Evolutionary conservation across 2,888 invertebrate species (phyloP).

Genomic region (Andricus quercusramuli): DNA sequence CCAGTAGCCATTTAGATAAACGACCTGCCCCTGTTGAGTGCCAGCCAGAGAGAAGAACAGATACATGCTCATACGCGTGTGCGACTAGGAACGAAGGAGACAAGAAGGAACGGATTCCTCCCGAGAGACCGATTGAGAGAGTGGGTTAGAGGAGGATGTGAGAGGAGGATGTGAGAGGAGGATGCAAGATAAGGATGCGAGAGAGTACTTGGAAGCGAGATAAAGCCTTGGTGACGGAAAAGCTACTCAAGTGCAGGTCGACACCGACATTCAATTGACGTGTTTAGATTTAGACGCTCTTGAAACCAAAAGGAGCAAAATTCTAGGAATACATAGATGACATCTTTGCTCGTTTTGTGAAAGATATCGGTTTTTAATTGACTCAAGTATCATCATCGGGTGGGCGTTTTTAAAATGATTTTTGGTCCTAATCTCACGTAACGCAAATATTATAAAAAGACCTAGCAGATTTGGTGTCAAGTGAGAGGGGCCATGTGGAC

Average conservation of each 20-base stretch:
- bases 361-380: too few relatives aligned
- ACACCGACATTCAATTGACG: slow-evolving; percentile 8
- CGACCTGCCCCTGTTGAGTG: slow-evolving; percentile 74
- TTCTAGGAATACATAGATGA: not conserved
- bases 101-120: slow-evolving; percentile 25
- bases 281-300: not conserved
- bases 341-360: too few relatives aligned
- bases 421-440: too few relatives aligned
- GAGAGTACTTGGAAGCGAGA: slow-evolving; percentile 44
- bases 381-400: too few relatives aligned
- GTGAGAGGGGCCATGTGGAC: too few relatives aligned
- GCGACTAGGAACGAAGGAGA: slow-evolving; percentile 34
- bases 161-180: too few relatives aligned
- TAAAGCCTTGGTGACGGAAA: slow-evolving; percentile 38
- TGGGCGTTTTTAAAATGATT: too few relatives aligned
- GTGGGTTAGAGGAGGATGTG: slow-evolving; percentile 55
- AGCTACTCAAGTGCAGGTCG: slow-evolving; percentile 7
- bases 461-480: too few relatives aligned
- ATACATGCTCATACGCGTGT: slow-evolving; percentile 47
- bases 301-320: not conserved
- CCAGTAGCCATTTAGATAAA: slow-evolving; percentile 76
- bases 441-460: too few relatives aligned
- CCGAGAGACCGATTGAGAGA: slow-evolving; percentile 44
- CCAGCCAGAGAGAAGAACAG: slow-evolving; percentile 60
- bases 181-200: slow-evolving; percentile 62